Percentiles rank a stretch among this genome's conserved stretches.
Conservation (phyloP, 2,888 invertebrate species). For the Hofmannophila pseudospretella region DNA sequence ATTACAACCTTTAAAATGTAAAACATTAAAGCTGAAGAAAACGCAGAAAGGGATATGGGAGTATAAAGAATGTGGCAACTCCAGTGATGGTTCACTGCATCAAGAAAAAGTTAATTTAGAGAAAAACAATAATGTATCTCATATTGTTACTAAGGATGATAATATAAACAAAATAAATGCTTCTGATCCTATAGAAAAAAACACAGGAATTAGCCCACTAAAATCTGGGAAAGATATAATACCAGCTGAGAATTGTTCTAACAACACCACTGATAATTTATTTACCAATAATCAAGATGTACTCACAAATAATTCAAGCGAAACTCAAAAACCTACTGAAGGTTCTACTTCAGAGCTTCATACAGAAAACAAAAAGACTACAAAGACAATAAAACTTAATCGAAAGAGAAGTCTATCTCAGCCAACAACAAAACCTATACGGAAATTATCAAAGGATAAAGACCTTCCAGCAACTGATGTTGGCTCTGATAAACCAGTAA, state of each 20-base stretch:
- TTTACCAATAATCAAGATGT: slow-evolving; percentile 66
- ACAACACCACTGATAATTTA: slow-evolving; percentile 40
- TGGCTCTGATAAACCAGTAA: neutral
- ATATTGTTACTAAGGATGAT: neutral
- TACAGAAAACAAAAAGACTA: neutral
- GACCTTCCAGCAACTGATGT: neutral
- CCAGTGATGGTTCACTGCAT: neutral
- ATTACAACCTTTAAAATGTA: slow-evolving; percentile 8
- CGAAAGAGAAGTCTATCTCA: slow-evolving; percentile 8
- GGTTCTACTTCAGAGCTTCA: slow-evolving; percentile 8
- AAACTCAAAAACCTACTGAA: neutral
- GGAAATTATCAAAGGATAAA: slow-evolving; percentile 1
- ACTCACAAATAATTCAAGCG: slow-evolving; percentile 19
- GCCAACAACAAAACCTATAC: slow-evolving; percentile 11
- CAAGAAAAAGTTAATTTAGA: neutral
- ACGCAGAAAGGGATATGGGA: slow-evolving; percentile 11
- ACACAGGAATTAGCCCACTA: neutral
- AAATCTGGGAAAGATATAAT: slow-evolving; percentile 9
- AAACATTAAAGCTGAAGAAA: slow-evolving; percentile 14
- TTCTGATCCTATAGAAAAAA: neutral
- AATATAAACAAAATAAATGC: slow-evolving; percentile 3
- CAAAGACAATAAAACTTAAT: slow-evolving; percentile 4
- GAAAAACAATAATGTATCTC: slow-evolving; percentile 3
- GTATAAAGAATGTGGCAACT: slow-evolving; percentile 4
- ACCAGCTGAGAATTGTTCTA: slow-evolving; percentile 26